Conservation (phyloP, 2,797 vertebrate species). For the Danio aesculapii region DNA sequence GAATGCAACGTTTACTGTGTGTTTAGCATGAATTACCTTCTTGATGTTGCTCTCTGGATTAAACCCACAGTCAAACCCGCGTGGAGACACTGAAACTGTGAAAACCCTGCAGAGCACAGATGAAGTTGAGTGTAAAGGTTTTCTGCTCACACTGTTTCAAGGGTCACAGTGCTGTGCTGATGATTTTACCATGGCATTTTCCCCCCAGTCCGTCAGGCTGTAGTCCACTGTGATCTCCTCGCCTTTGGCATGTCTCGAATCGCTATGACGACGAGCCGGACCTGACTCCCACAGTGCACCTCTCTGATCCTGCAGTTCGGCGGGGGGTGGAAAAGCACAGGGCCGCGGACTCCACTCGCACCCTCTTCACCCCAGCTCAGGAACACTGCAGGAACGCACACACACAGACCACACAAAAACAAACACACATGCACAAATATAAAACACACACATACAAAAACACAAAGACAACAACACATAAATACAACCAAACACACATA, state of each 20-base stretch:
- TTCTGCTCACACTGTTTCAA: too few species aligned
- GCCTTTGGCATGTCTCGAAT: constrained; percentile 83
- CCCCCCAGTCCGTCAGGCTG: constrained; percentile 84
- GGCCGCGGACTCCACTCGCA: constrained; percentile 75
- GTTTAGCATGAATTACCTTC: constrained; percentile 53
- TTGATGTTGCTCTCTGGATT: constrained; percentile 66
- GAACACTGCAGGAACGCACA: constrained; percentile 69
- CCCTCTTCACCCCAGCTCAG: constrained; percentile 82
- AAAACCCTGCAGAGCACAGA: constrained; percentile 58
- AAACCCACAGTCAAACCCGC: constrained; percentile 66
- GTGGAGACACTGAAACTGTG: constrained; percentile 64
- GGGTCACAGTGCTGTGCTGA: background rate
- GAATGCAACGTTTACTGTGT: background rate
- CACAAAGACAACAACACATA: too few species aligned
- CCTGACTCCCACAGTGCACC: constrained; percentile 84
- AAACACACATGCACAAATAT: too few species aligned
- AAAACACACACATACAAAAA: too few species aligned
- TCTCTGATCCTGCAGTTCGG: constrained; percentile 85
- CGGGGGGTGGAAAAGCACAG: constrained; percentile 82
- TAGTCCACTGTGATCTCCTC: constrained; percentile 87
- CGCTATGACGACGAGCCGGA: constrained; percentile 83
- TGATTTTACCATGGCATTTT: constrained; percentile 78
- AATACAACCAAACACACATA: too few species aligned
- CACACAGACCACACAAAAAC: constrained; percentile 1
- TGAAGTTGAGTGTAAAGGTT: background rate